Evolutionary conservation across 2,888 invertebrate genomes (phyloP), one percentile per base, ranked within the genome.

Genomic region (Scotopteryx bipunctaria): DNA sequence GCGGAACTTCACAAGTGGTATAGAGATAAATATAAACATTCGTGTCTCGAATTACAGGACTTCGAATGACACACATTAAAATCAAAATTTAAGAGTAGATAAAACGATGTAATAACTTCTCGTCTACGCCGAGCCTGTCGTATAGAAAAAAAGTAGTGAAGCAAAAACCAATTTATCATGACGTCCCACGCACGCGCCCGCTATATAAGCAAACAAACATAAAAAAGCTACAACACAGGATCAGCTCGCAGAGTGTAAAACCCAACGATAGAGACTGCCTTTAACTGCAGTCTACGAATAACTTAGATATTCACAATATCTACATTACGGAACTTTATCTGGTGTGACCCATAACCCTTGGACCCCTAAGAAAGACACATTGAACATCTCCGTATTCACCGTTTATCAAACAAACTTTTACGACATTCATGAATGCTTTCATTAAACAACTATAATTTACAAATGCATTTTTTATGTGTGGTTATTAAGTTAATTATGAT

Each of bases 281-380:
- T 81, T 82, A 73, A 71, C 71, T 71, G 79, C 78, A 78, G 79
- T 76, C 80, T 78, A 78, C 77, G 80, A 85, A 87, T 87, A 87
- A 88, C 86, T 87, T 89, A 86, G 81, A 83, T 89, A 89, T 90
- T 88, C 88, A 90, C 89, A 90, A 86, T 89, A 89, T 89, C 88
- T 89, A 89, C 89, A 89, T 77, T 76, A 78, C 77, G 83, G 86
- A 87, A 85, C 90, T 87, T 84, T 81, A 87, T 89, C 89, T 87
- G 89, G 85, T 68, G 73, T 73, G 74, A 76, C 75, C 73, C 74
- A 72, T 69, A 56, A 76, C 75, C 73, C 71, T 79, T 83, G 83
- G 82, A 84, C 83, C 85, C 84, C 71, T 69, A 74, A 69, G 73
- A 71, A 73, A 72, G 67, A 78, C 66, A 73, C 64, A 62, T 63